These are phyloP conservation scores for Excalfactoria chinensis DNA, from an alignment of 2,113 vertebrate genomes.

Conservation along the genomic window DNA sequence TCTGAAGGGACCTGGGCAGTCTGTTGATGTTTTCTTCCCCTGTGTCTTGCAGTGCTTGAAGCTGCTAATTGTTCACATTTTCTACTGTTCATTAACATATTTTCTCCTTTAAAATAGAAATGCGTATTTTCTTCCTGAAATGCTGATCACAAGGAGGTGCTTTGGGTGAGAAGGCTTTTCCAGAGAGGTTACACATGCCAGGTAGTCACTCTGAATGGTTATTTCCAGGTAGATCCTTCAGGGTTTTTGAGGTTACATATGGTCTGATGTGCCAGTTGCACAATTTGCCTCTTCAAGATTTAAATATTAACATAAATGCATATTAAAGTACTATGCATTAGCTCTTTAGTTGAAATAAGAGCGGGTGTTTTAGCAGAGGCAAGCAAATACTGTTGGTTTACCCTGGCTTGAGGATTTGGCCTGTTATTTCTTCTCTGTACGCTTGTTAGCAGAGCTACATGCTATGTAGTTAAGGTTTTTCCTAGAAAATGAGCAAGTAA, in stretches of 20 bases:
- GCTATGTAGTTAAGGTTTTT: not conserved
- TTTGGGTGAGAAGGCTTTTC: not conserved
- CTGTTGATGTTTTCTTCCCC: not conserved
- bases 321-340: not conserved
- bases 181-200: not conserved
- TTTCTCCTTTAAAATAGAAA: not conserved
- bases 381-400: not conserved
- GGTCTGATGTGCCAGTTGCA: not conserved
- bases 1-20: not conserved
- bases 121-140: not conserved
- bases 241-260: not conserved
- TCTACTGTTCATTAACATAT: not conserved
- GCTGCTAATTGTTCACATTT: not conserved
- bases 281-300: not conserved
- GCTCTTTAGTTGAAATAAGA: not conserved
- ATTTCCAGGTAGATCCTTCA: not conserved
- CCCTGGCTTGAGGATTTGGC: not conserved
- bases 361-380: not conserved
- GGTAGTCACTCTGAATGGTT: not conserved
- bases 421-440: not conserved
- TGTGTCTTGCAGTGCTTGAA: not conserved
- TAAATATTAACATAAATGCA: slow-evolving; percentile 7
- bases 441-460: not conserved
- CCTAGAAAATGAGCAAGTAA: not conserved
- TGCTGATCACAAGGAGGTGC: not conserved